Evolutionary conservation across 2,888 invertebrate genomes (phyloP), one percentile per base, ranked within the genome.

Genomic region (Drosophila subsilvestris): DNA sequence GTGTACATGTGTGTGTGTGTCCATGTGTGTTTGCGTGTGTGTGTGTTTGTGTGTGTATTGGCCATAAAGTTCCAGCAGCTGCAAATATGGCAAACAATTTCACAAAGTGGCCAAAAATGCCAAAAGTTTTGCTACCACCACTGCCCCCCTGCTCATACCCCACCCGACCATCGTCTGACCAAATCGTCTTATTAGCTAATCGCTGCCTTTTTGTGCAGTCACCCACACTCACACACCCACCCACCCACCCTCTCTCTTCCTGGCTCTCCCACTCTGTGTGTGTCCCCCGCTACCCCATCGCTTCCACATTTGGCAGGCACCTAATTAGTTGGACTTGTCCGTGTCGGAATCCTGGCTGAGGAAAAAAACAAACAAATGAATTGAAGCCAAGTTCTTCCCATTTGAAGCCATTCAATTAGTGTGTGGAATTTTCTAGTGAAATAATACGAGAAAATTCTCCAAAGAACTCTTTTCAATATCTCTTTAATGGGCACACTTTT

Each of bases 51-150:
- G 62, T 63, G 45, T 47, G 50, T n/a, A n/a, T 51, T 42, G 42
- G 60, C 67, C 60, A 63, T 63, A 73, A 88, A 84, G 71, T 84
- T 84, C 81, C 57, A 58, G 72, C 85, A 79, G 71, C 71, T 74
- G 87, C 87, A 87, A 85, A 88, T 88, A 88, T 86, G 86, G 88
- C 83, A 88, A 86, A 84, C 84, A 84, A 84, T 88, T 88, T 86
- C 75, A 74, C 82, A 84, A 88, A 84, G 84, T 84, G 84, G 79
- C 89, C 83, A 67, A 60, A n/a, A 60, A 74, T 66, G 74, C 66
- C 75, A 71, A 88, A 84, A 84, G 81, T 84, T 84, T 86, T 66
- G 60, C 14, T 12, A 32, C 32, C 9, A 65, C 73, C 81, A 69
- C 69, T 74, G 74, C 50, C 68, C 10, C 29, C 6, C 29, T 29